These are phyloP conservation scores for Okapia johnstoni DNA, from an alignment of 2,113 vertebrate species.

Conservation along the genomic window DNA sequence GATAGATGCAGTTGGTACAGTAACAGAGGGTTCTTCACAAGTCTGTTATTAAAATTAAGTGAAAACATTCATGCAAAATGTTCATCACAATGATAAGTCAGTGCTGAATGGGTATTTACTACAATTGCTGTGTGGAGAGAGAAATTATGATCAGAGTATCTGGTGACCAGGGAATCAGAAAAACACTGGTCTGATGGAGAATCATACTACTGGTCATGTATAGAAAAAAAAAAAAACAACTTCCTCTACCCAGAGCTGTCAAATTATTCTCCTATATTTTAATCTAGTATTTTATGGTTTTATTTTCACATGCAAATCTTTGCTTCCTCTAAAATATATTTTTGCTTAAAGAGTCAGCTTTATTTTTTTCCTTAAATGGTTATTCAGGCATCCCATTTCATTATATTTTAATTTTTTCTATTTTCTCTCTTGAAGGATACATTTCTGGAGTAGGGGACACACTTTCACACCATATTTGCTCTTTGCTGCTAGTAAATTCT, in stretches of 20 bases:
- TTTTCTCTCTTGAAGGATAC: conserved; percentile 26
- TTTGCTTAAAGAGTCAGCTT: not conserved
- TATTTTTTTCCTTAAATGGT: not conserved
- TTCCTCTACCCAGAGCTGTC: not conserved
- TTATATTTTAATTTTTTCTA: conserved; percentile 34
- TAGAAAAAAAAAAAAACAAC: not conserved
- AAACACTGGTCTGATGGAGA: not conserved
- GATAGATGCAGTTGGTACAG: not conserved
- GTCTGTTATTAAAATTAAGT: not conserved
- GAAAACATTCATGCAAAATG: not conserved
- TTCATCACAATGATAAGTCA: not conserved
- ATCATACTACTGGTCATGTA: not conserved
- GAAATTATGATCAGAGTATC: not conserved
- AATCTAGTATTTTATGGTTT: conserved; percentile 9
- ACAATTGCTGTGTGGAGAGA: not conserved
- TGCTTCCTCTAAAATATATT: not conserved
- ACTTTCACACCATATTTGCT: conserved; percentile 37
- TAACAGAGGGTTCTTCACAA: not conserved
- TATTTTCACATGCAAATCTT: conserved; percentile 4
- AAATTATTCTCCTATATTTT: not conserved
- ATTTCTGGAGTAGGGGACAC: not conserved
- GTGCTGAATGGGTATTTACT: not conserved
- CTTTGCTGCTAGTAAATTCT: not conserved
- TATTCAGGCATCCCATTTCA: not conserved
- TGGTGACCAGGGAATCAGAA: not conserved